Evolutionary conservation across 1,140 invertebrate genomes (phyloP).

Genomic region (Watersipora subatra): DNA sequence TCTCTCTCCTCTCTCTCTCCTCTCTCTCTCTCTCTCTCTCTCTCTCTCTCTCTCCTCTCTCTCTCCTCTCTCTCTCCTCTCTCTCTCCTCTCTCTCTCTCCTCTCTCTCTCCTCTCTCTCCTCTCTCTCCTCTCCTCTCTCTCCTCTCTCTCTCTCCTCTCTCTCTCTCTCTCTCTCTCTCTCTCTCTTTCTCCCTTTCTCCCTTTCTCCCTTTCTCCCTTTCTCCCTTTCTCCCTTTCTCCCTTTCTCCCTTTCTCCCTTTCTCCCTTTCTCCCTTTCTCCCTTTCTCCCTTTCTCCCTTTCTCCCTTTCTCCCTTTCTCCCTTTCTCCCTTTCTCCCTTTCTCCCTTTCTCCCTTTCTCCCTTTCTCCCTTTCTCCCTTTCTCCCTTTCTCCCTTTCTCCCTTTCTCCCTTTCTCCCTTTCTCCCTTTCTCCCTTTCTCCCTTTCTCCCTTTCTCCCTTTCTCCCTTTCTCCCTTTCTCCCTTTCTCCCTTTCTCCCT

Average conservation of each 20-base stretch:
- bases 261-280: neutral
- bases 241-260: neutral
- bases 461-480: neutral
- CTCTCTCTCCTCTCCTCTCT: neutral
- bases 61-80: neutral
- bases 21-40: neutral
- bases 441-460: neutral
- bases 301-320: neutral
- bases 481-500: neutral
- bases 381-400: neutral
- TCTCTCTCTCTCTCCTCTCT: neutral
- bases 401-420: neutral
- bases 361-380: neutral
- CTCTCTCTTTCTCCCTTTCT: conserved; percentile 2
- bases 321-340: neutral
- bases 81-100: neutral
- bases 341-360: neutral
- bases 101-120: neutral
- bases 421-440: neutral
- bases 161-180: conserved; percentile 1
- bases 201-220: conserved; percentile 1
- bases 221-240: neutral
- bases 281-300: neutral
- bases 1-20: neutral
- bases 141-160: neutral